Conservation (phyloP, 2,888 invertebrate species). For the Seira ritae region DNA sequence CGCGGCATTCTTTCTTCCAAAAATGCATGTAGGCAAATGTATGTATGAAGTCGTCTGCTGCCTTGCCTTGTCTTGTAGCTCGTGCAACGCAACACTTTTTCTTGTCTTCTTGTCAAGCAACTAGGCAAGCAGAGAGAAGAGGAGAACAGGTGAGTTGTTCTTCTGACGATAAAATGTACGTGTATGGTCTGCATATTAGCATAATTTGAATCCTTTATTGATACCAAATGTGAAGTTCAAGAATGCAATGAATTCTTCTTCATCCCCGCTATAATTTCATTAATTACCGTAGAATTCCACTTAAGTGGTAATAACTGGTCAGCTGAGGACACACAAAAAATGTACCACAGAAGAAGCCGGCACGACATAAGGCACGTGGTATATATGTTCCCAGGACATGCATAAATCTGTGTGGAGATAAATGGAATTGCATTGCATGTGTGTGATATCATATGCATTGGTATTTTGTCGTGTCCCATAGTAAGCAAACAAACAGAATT, state of each 20-base stretch:
- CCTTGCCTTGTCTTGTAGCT: too few species aligned
- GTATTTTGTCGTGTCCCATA: too few species aligned
- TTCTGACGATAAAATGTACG: neutral
- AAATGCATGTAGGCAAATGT: too few species aligned
- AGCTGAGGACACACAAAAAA: neutral
- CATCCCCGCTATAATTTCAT: conserved; percentile 3
- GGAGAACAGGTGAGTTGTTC: neutral
- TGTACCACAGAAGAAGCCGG: neutral
- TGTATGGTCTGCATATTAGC: too few species aligned
- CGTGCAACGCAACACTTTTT: conserved; percentile 8
- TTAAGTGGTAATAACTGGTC: neutral
- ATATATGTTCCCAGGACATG: neutral
- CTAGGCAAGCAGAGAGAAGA: too few species aligned
- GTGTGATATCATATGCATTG: too few species aligned
- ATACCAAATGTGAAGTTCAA: neutral
- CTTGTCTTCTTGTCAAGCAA: neutral
- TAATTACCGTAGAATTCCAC: neutral
- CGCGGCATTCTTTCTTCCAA: neutral
- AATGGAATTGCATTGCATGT: too few species aligned
- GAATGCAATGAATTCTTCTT: conserved; percentile 3
- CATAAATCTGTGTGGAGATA: neutral
- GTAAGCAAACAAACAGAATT: too few species aligned
- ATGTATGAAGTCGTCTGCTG: too few species aligned
- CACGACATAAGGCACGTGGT: conserved; percentile 11
- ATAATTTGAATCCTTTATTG: too few species aligned